These are phyloP conservation scores for Anorthoa munda DNA, from an alignment of 2,888 invertebrate genomes.

Conservation along the genomic window DNA sequence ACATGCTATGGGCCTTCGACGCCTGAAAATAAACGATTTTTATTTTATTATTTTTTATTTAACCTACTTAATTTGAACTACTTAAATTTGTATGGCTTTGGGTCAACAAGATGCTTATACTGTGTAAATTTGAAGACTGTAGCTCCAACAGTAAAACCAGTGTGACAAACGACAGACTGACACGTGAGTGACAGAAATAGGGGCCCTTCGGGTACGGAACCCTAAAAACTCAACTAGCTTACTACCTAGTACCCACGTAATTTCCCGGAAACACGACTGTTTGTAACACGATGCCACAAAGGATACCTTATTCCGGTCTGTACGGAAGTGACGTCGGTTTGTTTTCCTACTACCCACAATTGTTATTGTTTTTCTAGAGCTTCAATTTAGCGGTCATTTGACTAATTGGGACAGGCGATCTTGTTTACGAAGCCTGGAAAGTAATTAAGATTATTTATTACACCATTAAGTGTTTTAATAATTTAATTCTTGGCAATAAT, in stretches of 20 bases:
- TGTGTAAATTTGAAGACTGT: no score
- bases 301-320: not conserved
- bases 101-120: no score
- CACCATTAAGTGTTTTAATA: slow-evolving; percentile 11
- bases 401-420: not conserved
- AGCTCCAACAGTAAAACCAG: no score
- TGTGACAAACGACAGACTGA: no score
- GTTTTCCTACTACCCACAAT: slow-evolving; percentile 21
- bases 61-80: no score
- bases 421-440: not conserved
- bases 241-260: no score
- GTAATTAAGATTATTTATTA: not conserved
- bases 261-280: slow-evolving; percentile 1
- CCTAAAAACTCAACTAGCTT: not conserved
- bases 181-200: no score
- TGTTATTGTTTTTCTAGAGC: slow-evolving; percentile 5
- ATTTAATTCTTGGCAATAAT: not conserved
- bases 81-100: no score
- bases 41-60: no score
- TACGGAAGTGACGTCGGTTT: slow-evolving; percentile 16
- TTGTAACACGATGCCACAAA: not conserved
- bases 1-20: no score
- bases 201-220: no score
- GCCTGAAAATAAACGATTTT: no score
- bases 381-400: slow-evolving; percentile 7